These are phyloP conservation scores for Diglossa brunneiventris DNA, from an alignment of 2,113 vertebrate genomes.

Conservation along the genomic window DNA sequence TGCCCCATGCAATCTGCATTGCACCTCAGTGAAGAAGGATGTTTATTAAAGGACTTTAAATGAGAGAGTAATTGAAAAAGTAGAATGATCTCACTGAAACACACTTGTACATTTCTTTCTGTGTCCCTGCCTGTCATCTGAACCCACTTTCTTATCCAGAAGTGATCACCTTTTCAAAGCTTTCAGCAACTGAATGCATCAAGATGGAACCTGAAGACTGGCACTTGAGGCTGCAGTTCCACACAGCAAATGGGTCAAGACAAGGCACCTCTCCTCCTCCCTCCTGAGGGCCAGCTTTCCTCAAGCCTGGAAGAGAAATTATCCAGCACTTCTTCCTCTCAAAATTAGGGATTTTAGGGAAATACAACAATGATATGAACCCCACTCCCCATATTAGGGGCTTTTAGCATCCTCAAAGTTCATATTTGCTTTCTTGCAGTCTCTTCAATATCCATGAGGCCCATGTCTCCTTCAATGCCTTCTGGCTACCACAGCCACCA, in stretches of 20 bases:
- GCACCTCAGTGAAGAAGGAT: not conserved
- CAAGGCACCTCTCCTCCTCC: not conserved
- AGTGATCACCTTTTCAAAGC: not conserved
- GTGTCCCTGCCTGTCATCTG: not conserved
- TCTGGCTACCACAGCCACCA: not conserved
- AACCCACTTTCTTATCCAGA: not conserved
- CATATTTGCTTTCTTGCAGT: not conserved
- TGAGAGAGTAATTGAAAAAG: constrained; percentile 15
- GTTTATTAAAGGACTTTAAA: not conserved
- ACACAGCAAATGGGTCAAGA: not conserved
- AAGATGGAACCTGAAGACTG: not conserved
- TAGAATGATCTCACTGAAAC: not conserved
- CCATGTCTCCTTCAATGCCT: not conserved
- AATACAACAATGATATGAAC: not conserved
- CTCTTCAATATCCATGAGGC: not conserved
- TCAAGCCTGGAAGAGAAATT: not conserved
- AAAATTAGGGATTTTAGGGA: not conserved
- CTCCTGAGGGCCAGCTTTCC: not conserved
- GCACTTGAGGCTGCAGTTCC: not conserved
- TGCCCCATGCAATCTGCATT: not conserved
- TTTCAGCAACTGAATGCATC: not conserved
- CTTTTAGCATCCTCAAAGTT: not conserved
- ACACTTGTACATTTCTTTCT: not conserved
- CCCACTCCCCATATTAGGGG: not conserved
- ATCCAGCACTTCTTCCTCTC: not conserved